These are phyloP conservation scores for Catharus minimus DNA, from an alignment of 2,113 vertebrate genomes.

Conservation along the genomic window DNA sequence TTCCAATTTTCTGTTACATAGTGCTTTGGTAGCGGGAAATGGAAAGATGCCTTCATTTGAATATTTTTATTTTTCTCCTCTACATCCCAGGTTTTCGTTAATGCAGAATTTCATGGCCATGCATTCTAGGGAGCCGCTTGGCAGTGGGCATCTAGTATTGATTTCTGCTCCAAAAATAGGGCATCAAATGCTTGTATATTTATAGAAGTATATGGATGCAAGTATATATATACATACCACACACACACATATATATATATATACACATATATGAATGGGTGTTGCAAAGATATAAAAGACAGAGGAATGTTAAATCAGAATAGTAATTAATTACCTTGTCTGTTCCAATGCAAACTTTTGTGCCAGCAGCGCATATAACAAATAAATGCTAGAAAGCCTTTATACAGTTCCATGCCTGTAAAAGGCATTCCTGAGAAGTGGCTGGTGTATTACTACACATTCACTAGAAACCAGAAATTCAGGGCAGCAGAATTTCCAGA, in stretches of 20 bases:
- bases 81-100: background rate
- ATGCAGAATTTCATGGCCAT: background rate
- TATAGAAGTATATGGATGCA: background rate
- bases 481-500: constrained; percentile 38
- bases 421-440: background rate
- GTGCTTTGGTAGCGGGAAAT: background rate
- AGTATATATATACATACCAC: background rate
- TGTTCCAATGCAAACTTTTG: background rate
- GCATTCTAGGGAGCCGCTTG: background rate
- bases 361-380: background rate
- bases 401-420: background rate
- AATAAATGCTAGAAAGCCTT: background rate
- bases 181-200: background rate
- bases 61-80: background rate
- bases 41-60: background rate
- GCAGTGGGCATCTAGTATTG: background rate
- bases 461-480: constrained; percentile 16
- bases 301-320: background rate
- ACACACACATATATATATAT: background rate
- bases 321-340: background rate
- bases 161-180: constrained; percentile 48
- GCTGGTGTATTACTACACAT: background rate
- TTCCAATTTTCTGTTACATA: background rate
- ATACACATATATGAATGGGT: background rate
- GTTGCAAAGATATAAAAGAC: background rate